Evolutionary conservation across 2,888 invertebrate genomes (phyloP), one percentile per base, ranked within the genome.

Genomic region (Rhyacophila evoluta): DNA sequence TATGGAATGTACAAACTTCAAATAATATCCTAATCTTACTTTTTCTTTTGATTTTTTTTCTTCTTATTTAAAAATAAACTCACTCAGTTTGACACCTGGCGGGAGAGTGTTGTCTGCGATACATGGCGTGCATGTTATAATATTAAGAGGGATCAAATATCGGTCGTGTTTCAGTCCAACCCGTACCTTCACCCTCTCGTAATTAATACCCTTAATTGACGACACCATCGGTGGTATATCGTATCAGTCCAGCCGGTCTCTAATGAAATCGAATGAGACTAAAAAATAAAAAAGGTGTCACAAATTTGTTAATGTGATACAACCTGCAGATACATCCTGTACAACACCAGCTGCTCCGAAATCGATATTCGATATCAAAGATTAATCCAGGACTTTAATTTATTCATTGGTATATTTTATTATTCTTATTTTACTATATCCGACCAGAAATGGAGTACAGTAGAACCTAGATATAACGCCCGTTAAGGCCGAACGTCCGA

Each of bases 201-300:
- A 55, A 55, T 55, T 55, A 55, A 55, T 55, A 55, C 55, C 10
- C 10, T 8, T 19, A 55, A 55, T 55, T 55, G 55, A 55, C 55
- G 55, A 55, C 55, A 55, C 55, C 19, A 19, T 55, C 55, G 55
- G 55, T 55, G 55, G 55, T 55, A 55, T 55, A 19, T 55, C 55
- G 55, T 19, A 8, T 55, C 10, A 55, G 19, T n/a, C n/a, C 4
- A 6, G 19, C 25, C 55, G 8, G 55, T 19, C 8, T 8, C 8
- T 55, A 55, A 55, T 55, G 55, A 55, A 55, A 55, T 19, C 12
- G 19, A 19, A 55, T 12, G 19, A 55, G 19, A 55, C 8, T 55
- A 6, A 55, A 38, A 55, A 55, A 19, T 15, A 55, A 38, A 55
- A 39, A 39, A 15, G 39, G 39, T n/a, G 5, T 15, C 55, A 19